phyloP scores from a whole-genome alignment of 2,113 vertebrate genomes.

The Psophia crepitans region DNA sequence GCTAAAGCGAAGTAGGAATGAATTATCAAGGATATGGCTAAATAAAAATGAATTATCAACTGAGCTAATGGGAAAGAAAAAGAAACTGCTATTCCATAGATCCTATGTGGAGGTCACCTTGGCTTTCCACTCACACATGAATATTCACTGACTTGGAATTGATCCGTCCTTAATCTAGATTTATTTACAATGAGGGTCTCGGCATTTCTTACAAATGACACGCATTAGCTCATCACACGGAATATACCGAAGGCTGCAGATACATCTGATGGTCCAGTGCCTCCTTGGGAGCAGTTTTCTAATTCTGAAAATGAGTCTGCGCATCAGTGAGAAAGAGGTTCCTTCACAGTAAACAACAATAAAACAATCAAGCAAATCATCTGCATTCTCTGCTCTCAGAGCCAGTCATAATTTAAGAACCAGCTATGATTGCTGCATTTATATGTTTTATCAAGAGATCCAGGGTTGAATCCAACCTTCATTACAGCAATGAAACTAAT shows the following conservation, averaged over 20 bases:
- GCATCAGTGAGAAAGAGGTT: not conserved
- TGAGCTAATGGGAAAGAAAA: conserved; percentile 17
- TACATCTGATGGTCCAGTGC: not conserved
- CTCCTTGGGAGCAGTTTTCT: not conserved
- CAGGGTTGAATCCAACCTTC: not conserved
- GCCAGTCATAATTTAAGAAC: not conserved
- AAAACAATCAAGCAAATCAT: not conserved
- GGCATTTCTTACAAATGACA: not conserved
- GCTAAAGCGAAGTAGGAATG: not conserved
- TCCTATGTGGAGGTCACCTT: conserved; percentile 49
- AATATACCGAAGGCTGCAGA: not conserved
- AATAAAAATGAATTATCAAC: conserved; percentile 55
- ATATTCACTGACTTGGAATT: conserved; percentile 29
- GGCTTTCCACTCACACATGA: conserved; percentile 23
- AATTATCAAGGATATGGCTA: conserved; percentile 20
- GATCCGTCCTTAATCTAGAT: not conserved
- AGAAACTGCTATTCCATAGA: not conserved
- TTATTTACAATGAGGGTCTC: not conserved
- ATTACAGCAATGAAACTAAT: not conserved
- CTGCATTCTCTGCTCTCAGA: not conserved
- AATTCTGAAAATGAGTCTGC: not conserved
- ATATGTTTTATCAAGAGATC: not conserved
- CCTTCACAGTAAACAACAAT: not conserved
- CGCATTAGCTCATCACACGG: not conserved
- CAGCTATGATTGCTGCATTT: not conserved